phyloP scores from a whole-genome alignment of 2,113 vertebrate species.

The Clarias macrocephalus region DNA sequence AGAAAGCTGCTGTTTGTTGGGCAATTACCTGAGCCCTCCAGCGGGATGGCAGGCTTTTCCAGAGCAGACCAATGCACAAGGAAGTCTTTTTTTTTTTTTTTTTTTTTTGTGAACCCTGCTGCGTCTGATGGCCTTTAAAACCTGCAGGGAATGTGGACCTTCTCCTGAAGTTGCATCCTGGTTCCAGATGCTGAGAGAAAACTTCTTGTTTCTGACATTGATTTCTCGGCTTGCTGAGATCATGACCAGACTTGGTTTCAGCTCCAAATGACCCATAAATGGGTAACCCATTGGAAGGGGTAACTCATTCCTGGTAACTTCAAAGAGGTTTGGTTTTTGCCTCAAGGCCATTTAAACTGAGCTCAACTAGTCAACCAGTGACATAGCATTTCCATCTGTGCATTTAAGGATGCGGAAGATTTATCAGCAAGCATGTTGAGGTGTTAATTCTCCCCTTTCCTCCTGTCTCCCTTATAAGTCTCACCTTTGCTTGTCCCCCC shows the following conservation, averaged over 20 bases:
- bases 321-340: not conserved
- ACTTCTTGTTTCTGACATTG: not conserved
- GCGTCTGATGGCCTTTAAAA: conserved; percentile 43
- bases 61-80: conserved; percentile 24
- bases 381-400: conserved; percentile 15
- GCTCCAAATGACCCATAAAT: conserved; percentile 11
- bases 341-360: not conserved
- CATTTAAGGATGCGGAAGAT: not conserved
- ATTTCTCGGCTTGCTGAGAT: not conserved
- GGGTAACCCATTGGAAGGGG: not conserved
- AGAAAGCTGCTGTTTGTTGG: conserved; percentile 42
- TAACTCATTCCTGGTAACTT: not conserved
- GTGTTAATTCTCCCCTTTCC: not conserved
- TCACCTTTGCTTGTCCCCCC: conserved; percentile 9
- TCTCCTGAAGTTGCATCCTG: conserved; percentile 8
- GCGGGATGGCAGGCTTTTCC: conserved; percentile 30
- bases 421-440: not conserved
- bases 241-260: not conserved
- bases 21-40: conserved; percentile 32
- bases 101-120: conserved; percentile 30
- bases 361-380: not conserved
- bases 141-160: conserved; percentile 23
- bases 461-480: not conserved
- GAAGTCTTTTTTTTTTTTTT: too few species aligned
- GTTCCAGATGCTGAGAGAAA: conserved; percentile 22